phyloP scores from a whole-genome alignment of 92 coral and sea anemone species.

The Anthopleura xanthogrammica region DNA sequence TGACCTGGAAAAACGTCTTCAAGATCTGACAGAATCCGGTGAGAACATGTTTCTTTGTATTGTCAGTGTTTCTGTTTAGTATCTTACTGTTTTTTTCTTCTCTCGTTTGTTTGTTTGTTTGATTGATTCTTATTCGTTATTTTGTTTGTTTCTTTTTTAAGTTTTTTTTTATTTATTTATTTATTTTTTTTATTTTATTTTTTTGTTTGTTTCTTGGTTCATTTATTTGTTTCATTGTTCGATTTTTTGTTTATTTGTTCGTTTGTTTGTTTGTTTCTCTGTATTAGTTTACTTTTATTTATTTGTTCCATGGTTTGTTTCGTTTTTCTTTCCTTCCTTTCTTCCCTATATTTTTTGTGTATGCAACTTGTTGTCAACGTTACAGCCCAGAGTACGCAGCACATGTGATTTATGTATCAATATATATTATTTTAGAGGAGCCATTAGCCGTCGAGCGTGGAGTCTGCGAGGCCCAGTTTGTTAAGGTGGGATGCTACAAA shows the following conservation, averaged over 20 bases:
- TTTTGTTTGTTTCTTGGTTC: no score
- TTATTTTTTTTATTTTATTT: no score
- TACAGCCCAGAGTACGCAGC: no score
- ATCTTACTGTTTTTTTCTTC: neutral
- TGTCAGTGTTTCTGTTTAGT: neutral
- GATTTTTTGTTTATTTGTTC: no score
- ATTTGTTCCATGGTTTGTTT: neutral
- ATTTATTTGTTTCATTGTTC: no score
- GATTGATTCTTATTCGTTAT: no score
- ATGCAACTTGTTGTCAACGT: no score
- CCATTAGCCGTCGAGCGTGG: conserved; percentile 15
- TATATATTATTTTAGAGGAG: conserved; percentile 2
- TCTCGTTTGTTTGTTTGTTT: neutral
- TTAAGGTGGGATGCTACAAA: conserved; percentile 26
- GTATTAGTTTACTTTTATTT: neutral
- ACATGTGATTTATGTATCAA: no score
- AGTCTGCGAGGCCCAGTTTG: conserved; percentile 21
- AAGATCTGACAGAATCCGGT: conserved; percentile 31
- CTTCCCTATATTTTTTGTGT: no score
- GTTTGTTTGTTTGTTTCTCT: neutral
- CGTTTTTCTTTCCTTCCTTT: no score
- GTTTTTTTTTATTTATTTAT: no score
- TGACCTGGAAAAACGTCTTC: conserved; percentile 24
- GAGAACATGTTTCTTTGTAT: neutral
- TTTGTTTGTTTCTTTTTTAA: no score